Conservation (phyloP, 2,888 invertebrate species). For the Drosophila suboccidentalis region DNA sequence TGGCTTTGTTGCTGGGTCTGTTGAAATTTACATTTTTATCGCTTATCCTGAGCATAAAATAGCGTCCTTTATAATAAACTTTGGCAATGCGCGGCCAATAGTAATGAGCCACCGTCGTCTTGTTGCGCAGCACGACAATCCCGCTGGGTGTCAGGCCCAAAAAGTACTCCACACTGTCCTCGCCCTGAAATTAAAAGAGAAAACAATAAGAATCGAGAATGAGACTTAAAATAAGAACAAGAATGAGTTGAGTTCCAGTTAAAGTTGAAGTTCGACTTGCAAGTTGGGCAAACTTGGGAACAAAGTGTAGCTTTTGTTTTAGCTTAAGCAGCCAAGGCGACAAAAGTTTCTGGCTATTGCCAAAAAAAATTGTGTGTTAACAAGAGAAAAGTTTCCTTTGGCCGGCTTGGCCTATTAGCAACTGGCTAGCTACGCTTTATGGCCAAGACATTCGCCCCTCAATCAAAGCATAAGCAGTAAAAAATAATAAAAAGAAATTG, state of each 20-base stretch:
- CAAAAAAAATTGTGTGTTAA: conserved; percentile 65
- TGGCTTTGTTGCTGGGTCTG: conserved; percentile 56
- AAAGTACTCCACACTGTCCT: conserved; percentile 98
- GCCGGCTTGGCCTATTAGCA: conserved; percentile 68
- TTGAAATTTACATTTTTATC: conserved; percentile 95
- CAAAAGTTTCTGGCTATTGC: conserved; percentile 74
- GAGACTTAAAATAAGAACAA: too few relatives aligned
- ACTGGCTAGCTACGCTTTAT: conserved; percentile 30
- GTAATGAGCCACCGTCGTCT: conserved; percentile 98
- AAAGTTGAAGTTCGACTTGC: conserved; percentile 13
- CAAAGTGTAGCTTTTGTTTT: conserved; percentile 47
- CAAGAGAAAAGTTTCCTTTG: conserved; percentile 62
- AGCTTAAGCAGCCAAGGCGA: conserved; percentile 32
- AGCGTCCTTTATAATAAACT: conserved; percentile 97
- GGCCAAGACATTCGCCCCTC: background rate
- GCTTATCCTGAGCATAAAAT: conserved; percentile 97
- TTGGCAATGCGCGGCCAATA: conserved; percentile 99
- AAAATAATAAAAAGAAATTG: conserved; percentile 46
- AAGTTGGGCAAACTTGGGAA: conserved; percentile 43
- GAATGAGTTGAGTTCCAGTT: conserved; percentile 22
- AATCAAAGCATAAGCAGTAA: conserved; percentile 15
- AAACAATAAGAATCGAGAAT: conserved; percentile 40
- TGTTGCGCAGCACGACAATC: conserved; percentile 96
- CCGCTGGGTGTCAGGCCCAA: conserved; percentile 98
- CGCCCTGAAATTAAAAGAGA: conserved; percentile 89